Evolutionary conservation across 2,113 vertebrate genomes (phyloP).

Genomic region (Condylura cristata): DNA sequence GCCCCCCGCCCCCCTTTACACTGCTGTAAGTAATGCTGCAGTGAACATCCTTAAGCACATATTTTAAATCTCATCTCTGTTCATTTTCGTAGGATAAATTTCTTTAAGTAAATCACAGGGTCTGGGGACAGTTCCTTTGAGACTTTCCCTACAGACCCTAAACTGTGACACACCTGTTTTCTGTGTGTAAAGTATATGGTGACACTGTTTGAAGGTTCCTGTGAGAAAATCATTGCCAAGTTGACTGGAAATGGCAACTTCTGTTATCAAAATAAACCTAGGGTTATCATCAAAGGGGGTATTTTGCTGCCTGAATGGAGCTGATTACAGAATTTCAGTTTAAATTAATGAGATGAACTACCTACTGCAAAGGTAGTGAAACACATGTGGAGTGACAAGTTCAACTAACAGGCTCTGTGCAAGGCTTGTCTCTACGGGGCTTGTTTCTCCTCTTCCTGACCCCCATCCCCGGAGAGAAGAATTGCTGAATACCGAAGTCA

Average conservation of each 20-base stretch:
- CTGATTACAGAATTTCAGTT: not conserved
- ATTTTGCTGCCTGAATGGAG: not conserved
- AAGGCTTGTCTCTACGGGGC: not conserved
- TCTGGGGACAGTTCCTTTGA: not conserved
- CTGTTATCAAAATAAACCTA: not conserved
- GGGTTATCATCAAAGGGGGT: not conserved
- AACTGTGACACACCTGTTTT: not conserved
- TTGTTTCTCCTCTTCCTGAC: not conserved
- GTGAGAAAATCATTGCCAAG: not conserved
- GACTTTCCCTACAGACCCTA: not conserved
- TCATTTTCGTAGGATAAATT: not conserved
- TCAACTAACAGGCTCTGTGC: not conserved
- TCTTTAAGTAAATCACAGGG: not conserved
- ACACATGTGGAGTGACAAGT: not conserved
- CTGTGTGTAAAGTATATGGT: not conserved
- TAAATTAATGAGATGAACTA: not conserved
- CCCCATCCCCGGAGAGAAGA: not conserved
- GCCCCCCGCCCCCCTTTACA: not conserved
- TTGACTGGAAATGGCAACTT: not conserved
- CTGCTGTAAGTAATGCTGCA: not conserved
- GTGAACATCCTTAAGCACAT: not conserved
- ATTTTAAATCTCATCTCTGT: not conserved
- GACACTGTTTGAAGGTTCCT: not conserved
- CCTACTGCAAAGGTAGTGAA: not conserved
- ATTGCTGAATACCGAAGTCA: not conserved